Evolutionary conservation across 2,113 vertebrate genomes (phyloP), one percentile per base, ranked within the genome.

Genomic region (Myiozetetes cayanensis): DNA sequence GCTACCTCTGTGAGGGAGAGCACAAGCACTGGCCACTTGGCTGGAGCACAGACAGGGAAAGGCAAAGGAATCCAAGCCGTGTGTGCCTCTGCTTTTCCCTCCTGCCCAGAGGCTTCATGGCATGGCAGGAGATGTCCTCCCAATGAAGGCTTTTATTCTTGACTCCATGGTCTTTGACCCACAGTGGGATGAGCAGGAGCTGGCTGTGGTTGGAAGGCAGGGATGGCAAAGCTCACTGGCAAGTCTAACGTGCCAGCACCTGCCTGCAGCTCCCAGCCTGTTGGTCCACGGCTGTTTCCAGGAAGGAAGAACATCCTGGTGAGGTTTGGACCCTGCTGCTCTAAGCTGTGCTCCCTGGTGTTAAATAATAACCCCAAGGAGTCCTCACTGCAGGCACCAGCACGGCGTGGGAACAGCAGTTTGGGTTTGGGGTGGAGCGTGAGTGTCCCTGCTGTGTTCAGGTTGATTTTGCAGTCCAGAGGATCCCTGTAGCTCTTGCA

Each of bases 181-280:
- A 1, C 31, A 37, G 39, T 21, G 50, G 71, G 46, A 47, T 61
- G 81, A 58, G 46, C 31, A 49, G 39, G 59, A 93, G 24, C 44
- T 58, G 49, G 22, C 58, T 63, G 82, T 4, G 1, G 14, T 65
- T 73, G 67, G 63, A 77, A 88, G 65, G 63, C 55, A 24, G 5
- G 8, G 43, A 47, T 58, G 63, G 75, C 63, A 85, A 53, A 81
- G 59, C 63, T 50, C 25, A 15, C 39, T 46, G 30, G 62, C 35
- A 41, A 28, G 21, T 76, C 28, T 39, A 35, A 68, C 5, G 0
- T 65, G 79, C 76, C 43, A 37, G 68, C 35, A 67, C 49, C 70
- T 85, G 74, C 41, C 56, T 68, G 84, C 66, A 96, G 46, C 62
- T 85, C 62, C 70, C 62, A 89, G 50, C 58, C 24, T 67, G 61